Percentiles rank a stretch among this genome's conserved stretches.
These are phyloP conservation scores for Synanceia verrucosa DNA, from an alignment of 2,797 vertebrate species.

Conservation along the genomic window DNA sequence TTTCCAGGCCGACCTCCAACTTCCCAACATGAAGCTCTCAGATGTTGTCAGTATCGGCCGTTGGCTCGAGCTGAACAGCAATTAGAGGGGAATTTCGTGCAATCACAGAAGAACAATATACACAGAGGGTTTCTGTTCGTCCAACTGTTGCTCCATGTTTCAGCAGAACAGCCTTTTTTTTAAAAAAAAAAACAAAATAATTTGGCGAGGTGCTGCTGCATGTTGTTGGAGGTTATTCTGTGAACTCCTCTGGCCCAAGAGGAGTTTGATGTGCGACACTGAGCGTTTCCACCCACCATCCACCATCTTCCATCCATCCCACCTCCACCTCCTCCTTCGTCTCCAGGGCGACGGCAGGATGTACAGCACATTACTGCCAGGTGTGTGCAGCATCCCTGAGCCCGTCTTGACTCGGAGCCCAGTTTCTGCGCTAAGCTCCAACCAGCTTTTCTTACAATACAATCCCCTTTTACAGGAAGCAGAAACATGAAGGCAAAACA, in stretches of 20 bases:
- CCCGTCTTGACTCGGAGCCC: constrained; percentile 49
- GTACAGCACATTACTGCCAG: constrained; percentile 29
- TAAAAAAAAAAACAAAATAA: neutral
- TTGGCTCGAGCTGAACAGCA: constrained; percentile 55
- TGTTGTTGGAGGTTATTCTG: constrained; percentile 56
- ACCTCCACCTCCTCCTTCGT: neutral
- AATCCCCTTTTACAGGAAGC: constrained; percentile 41
- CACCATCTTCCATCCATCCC: neutral
- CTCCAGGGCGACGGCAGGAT: constrained; percentile 39
- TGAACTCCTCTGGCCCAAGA: constrained; percentile 63
- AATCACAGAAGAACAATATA: constrained; percentile 74
- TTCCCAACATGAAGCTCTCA: constrained; percentile 48
- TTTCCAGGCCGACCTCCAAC: constrained; percentile 63
- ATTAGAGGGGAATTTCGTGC: constrained; percentile 70
- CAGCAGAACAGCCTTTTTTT: constrained; percentile 46
- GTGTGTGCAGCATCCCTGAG: constrained; percentile 42
- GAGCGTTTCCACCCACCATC: constrained; percentile 54
- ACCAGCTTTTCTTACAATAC: constrained; percentile 44
- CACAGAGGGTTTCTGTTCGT: constrained; percentile 62
- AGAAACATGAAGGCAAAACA: constrained; percentile 31
- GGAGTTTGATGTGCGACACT: constrained; percentile 64
- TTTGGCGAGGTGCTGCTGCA: constrained; percentile 44
- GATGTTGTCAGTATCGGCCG: constrained; percentile 68
- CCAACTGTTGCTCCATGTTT: constrained; percentile 63
- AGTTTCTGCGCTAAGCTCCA: constrained; percentile 46